Evolutionary conservation across 2,113 vertebrate genomes (phyloP).

Genomic region (Acanthisitta chloris): DNA sequence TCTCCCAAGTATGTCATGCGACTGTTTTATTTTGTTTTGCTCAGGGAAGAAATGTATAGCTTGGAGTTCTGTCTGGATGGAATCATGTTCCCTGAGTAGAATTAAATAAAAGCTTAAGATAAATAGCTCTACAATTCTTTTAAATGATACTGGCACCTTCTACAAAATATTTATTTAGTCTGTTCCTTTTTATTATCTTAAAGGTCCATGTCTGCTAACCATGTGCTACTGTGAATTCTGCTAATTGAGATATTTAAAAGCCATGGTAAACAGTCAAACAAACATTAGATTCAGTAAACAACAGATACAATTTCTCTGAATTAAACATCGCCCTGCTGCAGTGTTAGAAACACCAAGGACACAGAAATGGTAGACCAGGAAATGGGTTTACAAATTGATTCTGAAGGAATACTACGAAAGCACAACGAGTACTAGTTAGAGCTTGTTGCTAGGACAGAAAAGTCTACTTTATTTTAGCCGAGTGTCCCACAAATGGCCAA

Average conservation of each 20-base stretch:
- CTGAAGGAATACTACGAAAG: not conserved
- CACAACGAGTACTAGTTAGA: not conserved
- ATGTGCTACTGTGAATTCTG: not conserved
- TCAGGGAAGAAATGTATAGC: not conserved
- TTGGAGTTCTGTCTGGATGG: not conserved
- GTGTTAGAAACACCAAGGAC: not conserved
- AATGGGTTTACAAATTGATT: not conserved
- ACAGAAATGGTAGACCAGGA: not conserved
- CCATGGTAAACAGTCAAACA: not conserved
- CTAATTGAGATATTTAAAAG: not conserved
- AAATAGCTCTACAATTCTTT: not conserved
- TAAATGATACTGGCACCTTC: not conserved
- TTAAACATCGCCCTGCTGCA: not conserved
- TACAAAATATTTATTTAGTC: not conserved
- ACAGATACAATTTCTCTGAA: not conserved
- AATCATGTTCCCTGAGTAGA: not conserved
- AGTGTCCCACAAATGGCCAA: not conserved
- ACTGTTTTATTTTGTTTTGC: not conserved
- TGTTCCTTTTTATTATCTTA: not conserved
- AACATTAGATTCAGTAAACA: not conserved
- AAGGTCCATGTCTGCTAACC: not conserved
- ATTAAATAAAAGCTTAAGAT: not conserved
- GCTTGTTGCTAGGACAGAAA: not conserved
- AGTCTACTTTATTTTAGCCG: not conserved
- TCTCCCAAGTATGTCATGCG: not conserved